phyloP scores from a whole-genome alignment of 2,888 invertebrate genomes.

The Gymnocheta viridis region DNA sequence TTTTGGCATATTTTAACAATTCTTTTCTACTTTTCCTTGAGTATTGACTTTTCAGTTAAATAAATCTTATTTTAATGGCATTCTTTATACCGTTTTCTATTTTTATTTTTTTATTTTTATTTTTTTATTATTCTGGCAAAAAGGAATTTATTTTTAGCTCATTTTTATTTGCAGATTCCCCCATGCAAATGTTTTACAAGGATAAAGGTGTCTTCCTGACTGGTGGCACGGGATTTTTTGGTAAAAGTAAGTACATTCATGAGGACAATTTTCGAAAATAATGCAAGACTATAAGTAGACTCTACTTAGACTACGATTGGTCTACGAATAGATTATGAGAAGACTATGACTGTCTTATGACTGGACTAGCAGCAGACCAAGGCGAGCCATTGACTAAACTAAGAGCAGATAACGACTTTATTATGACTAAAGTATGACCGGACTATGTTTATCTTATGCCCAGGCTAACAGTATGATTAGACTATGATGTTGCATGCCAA shows the following conservation, averaged over 20 bases:
- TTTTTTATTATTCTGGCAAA: conserved; percentile 25
- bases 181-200: conserved; percentile 85
- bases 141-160: conserved; percentile 11
- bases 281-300: not conserved
- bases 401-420: too few relatives aligned
- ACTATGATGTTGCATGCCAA: too few relatives aligned
- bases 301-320: not conserved
- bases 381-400: too few relatives aligned
- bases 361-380: too few relatives aligned
- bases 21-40: conserved; percentile 18
- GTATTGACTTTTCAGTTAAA: conserved; percentile 58
- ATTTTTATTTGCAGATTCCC: conserved; percentile 74
- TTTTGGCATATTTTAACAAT: conserved; percentile 68
- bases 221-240: conserved; percentile 84
- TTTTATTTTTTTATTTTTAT: conserved; percentile 10
- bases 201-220: conserved; percentile 86
- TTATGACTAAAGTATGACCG: too few relatives aligned
- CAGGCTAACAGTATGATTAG: too few relatives aligned
- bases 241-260: conserved; percentile 78
- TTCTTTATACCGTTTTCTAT: conserved; percentile 26
- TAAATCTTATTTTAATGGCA: conserved; percentile 67
- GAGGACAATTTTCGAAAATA: not conserved
- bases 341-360: too few relatives aligned
- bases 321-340: not conserved
- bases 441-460: too few relatives aligned